Percentiles rank a stretch among this genome's conserved stretches.
phyloP scores from a whole-genome alignment of 1,140 invertebrate species.

The Protaetia brevitarsis region DNA sequence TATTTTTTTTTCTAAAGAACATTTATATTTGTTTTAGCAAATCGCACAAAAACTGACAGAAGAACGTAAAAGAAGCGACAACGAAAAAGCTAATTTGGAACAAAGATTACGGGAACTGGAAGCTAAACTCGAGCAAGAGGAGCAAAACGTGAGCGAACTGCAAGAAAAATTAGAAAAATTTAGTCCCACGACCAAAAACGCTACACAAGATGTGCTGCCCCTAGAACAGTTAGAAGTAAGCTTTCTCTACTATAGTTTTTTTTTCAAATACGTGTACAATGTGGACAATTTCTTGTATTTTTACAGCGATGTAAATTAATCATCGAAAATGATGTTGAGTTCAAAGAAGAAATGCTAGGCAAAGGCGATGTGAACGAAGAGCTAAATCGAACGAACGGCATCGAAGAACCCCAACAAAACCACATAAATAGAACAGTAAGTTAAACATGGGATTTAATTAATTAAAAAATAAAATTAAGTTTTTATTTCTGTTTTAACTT shows the following conservation, averaged over 20 bases:
- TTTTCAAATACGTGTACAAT: neutral
- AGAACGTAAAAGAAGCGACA: slow-evolving; percentile 50
- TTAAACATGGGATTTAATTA: neutral
- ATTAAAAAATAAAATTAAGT: neutral
- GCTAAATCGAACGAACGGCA: slow-evolving; percentile 15
- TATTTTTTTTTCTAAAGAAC: neutral
- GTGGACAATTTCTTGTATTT: neutral
- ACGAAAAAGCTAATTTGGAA: slow-evolving; percentile 40
- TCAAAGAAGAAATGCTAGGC: slow-evolving; percentile 39
- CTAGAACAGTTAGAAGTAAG: slow-evolving; percentile 23
- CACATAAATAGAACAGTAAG: slow-evolving; percentile 42
- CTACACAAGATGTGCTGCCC: slow-evolving; percentile 5
- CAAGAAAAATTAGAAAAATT: slow-evolving; percentile 25
- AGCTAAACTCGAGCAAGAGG: slow-evolving; percentile 28
- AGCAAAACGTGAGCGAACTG: slow-evolving; percentile 21
- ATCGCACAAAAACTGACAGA: slow-evolving; percentile 51
- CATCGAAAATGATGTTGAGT: slow-evolving; percentile 37
- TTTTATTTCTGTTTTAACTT: no score
- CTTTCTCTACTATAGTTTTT: neutral
- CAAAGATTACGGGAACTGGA: slow-evolving; percentile 35
- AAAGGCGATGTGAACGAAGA: neutral
- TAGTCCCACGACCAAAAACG: neutral
- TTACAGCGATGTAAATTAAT: slow-evolving; percentile 32
- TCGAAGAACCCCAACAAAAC: slow-evolving; percentile 31
- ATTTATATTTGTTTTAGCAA: slow-evolving; percentile 41